phyloP scores from a whole-genome alignment of 2,113 vertebrate genomes.

The Sapajus apella region DNA sequence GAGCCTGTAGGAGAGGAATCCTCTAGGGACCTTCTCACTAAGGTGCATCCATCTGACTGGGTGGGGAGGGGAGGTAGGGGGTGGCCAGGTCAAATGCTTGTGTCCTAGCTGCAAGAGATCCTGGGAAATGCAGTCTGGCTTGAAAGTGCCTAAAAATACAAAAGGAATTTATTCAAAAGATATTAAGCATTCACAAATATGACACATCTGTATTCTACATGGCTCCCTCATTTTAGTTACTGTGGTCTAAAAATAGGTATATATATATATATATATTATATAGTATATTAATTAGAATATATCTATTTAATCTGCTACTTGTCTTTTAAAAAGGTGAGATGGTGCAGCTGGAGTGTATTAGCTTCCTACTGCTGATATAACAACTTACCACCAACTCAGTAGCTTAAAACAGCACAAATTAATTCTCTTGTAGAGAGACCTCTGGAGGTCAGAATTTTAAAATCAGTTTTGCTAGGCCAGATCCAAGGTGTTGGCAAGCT shows the following conservation, averaged over 20 bases:
- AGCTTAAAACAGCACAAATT: neutral
- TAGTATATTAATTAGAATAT: no score
- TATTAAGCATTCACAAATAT: neutral
- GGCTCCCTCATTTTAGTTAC: neutral
- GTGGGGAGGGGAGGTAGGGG: neutral
- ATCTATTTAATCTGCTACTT: neutral
- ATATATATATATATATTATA: no score
- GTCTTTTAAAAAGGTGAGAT: neutral
- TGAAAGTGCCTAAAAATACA: neutral
- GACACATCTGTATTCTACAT: neutral
- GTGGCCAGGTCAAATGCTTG: neutral
- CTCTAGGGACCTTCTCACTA: neutral
- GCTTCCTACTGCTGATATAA: neutral
- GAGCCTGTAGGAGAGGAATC: neutral
- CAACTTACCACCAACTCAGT: neutral
- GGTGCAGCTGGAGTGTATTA: neutral
- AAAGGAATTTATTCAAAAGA: neutral
- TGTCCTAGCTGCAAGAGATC: neutral
- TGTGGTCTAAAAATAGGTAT: neutral
- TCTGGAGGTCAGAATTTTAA: neutral
- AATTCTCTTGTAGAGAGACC: neutral
- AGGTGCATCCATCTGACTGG: neutral
- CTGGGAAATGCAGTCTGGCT: conserved; percentile 12
- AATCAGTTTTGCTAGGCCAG: neutral
- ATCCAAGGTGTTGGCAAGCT: neutral